Evolutionary conservation across 1,140 invertebrate species (phyloP).

Genomic region (Euura lappo): DNA sequence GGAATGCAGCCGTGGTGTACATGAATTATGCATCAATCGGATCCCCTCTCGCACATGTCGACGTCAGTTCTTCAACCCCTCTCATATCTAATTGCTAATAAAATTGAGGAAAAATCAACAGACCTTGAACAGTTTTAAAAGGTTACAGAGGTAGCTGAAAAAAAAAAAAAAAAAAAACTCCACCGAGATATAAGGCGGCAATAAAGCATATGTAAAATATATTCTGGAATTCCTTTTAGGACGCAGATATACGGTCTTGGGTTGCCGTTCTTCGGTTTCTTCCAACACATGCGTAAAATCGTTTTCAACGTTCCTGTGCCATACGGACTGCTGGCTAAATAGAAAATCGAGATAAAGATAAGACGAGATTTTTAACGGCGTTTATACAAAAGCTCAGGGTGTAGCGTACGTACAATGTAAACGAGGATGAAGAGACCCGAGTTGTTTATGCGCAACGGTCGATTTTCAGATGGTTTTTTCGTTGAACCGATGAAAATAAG

Average conservation of each 20-base stretch:
- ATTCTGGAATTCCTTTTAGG: conserved; percentile 63
- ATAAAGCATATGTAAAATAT: conserved; percentile 64
- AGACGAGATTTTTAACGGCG: too few species aligned
- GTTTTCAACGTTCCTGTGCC: too few species aligned
- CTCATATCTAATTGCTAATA: not conserved
- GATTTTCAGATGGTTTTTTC: not conserved
- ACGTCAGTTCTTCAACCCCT: not conserved
- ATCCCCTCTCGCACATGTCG: not conserved
- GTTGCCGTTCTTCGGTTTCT: conserved; percentile 40
- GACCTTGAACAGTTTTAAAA: too few species aligned
- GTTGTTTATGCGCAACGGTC: too few species aligned
- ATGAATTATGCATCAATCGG: conserved; percentile 28
- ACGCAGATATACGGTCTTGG: conserved; percentile 58
- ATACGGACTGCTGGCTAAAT: too few species aligned
- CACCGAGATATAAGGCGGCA: conserved; percentile 57
- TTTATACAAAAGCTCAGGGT: too few species aligned
- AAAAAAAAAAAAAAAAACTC: too few species aligned
- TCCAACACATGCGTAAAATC: conserved; percentile 8
- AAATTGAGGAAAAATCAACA: too few species aligned
- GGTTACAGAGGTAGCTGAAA: too few species aligned
- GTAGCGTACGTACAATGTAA: too few species aligned
- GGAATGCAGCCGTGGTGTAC: conserved; percentile 37
- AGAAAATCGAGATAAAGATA: too few species aligned
- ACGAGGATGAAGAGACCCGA: too few species aligned
- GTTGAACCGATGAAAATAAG: not conserved